Evolutionary conservation across 1,140 invertebrate species (phyloP).

Genomic region (Neodiprion fabricii): DNA sequence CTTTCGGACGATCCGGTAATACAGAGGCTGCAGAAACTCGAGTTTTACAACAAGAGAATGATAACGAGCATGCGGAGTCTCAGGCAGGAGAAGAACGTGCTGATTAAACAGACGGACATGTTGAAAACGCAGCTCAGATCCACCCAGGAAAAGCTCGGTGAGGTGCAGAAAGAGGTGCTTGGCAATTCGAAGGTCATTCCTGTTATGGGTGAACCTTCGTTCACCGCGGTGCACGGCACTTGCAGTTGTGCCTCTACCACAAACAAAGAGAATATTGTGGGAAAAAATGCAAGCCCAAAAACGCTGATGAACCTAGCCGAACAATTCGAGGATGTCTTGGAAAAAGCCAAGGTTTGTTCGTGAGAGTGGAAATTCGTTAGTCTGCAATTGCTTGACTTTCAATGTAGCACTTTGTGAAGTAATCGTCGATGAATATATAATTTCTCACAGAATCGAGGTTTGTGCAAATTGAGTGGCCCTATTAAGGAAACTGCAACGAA

Average conservation of each 20-base stretch:
- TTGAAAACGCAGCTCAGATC: constrained; percentile 6
- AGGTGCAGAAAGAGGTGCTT: constrained; percentile 2
- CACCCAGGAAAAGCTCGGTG: constrained; percentile 8
- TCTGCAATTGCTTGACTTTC: not conserved
- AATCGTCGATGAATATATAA: not conserved
- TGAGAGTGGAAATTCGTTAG: not conserved
- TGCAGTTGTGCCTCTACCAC: not conserved
- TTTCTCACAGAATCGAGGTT: constrained; percentile 20
- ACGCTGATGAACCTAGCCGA: constrained; percentile 7
- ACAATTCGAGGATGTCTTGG: constrained; percentile 17
- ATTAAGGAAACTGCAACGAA: constrained; percentile 18
- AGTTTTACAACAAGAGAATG: constrained; percentile 11
- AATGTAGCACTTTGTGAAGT: too few relatives aligned
- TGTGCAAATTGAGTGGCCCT: constrained; percentile 23
- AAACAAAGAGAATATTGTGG: not conserved
- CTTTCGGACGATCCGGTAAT: not conserved
- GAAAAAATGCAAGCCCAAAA: not conserved
- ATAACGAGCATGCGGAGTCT: not conserved
- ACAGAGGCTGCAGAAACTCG: constrained; percentile 6
- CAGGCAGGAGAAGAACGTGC: constrained; percentile 6
- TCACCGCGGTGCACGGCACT: not conserved
- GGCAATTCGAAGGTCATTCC: not conserved
- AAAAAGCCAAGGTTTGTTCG: constrained; percentile 17
- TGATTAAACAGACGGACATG: constrained; percentile 11
- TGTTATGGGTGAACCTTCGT: not conserved